phyloP scores from a whole-genome alignment of 2,888 invertebrate genomes.

The Diplazon laetatorius region DNA sequence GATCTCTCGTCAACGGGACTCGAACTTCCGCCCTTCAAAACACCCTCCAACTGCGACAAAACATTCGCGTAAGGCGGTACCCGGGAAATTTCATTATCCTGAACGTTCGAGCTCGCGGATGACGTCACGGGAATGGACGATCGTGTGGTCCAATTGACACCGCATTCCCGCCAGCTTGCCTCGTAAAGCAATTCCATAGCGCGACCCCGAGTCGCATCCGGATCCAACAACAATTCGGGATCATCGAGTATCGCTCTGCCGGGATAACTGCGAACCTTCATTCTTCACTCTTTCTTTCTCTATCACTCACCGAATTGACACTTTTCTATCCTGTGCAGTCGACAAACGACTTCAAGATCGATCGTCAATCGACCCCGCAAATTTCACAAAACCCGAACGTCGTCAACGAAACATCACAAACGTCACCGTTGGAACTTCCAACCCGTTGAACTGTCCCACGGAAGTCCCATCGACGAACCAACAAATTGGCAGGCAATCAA shows the following conservation, averaged over 20 bases:
- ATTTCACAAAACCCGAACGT: no score
- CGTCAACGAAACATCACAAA: no score
- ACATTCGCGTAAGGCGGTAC: constrained; percentile 74
- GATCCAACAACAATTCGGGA: constrained; percentile 87
- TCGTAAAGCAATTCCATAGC: constrained; percentile 92
- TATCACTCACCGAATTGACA: no score
- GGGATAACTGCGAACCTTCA: constrained; percentile 94
- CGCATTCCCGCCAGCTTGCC: constrained; percentile 90
- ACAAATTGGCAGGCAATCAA: no score
- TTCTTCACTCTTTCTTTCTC: constrained; percentile 76
- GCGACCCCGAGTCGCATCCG: constrained; percentile 87
- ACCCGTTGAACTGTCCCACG: no score
- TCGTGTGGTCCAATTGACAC: constrained; percentile 79
- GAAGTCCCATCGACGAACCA: no score
- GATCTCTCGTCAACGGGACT: constrained; percentile 62
- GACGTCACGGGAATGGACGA: constrained; percentile 37
- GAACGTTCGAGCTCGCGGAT: constrained; percentile 31
- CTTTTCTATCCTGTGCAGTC: no score
- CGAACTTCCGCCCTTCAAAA: constrained; percentile 66
- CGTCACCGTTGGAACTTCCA: no score
- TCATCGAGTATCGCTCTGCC: constrained; percentile 89
- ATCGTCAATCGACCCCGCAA: no score
- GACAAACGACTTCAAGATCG: no score
- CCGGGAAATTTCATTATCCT: constrained; percentile 58
- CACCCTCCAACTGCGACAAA: constrained; percentile 74